phyloP scores from a whole-genome alignment of 2,888 invertebrate species.

The Nemotelus pantherinus region DNA sequence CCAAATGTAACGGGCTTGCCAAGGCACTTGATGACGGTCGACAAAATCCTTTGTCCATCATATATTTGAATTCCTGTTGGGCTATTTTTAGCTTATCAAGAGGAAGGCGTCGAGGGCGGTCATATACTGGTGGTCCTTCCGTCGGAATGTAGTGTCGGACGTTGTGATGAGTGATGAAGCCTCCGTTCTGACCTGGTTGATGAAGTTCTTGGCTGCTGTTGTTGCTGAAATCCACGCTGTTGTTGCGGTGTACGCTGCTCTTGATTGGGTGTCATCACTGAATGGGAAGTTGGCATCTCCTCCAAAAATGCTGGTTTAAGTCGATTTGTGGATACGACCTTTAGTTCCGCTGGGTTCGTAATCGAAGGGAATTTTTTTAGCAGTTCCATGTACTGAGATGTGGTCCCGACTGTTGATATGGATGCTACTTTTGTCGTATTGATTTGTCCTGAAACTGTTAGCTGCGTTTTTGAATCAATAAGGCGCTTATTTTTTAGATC shows the following conservation, averaged over 20 bases:
- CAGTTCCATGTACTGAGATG: no score
- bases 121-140: neutral
- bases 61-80: neutral
- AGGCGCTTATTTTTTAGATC: neutral
- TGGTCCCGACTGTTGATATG: no score
- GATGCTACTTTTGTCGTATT: no score
- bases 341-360: neutral
- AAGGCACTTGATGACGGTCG: constrained; percentile 60
- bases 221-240: no score
- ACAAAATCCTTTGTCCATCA: constrained; percentile 56
- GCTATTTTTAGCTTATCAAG: no score
- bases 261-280: no score
- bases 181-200: no score
- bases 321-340: no score
- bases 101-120: neutral
- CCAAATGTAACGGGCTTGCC: constrained; percentile 60
- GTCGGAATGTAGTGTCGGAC: constrained; percentile 13
- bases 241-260: no score
- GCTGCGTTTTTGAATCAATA: neutral
- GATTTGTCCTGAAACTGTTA: neutral
- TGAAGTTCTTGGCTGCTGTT: no score
- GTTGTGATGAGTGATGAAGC: neutral
- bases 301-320: no score
- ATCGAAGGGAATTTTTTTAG: neutral
- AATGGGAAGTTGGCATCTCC: no score